phyloP scores from a whole-genome alignment of 1,140 invertebrate species.

The Eubasilissa regina region DNA sequence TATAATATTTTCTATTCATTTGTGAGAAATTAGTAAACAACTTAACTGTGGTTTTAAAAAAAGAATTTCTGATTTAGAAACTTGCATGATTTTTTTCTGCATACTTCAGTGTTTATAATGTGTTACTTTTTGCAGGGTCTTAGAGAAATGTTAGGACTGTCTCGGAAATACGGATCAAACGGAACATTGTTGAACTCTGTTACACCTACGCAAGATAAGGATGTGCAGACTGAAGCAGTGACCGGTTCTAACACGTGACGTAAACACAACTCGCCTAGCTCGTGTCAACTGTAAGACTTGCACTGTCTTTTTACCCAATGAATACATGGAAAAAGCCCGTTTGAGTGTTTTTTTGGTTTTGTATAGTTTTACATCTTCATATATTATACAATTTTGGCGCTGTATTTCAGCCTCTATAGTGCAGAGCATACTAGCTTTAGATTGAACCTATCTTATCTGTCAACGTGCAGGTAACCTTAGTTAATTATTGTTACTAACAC shows the following conservation, averaged over 20 bases:
- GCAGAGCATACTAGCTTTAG: constrained; percentile 39
- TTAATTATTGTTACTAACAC: constrained; percentile 18
- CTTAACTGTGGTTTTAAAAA: no score
- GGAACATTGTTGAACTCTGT: constrained; percentile 63
- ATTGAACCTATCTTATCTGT: constrained; percentile 16
- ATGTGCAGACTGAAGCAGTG: constrained; percentile 76
- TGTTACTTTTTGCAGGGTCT: constrained; percentile 71
- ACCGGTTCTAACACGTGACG: constrained; percentile 60
- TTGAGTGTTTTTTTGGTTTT: constrained; percentile 48
- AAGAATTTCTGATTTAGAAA: no score
- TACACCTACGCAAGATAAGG: constrained; percentile 75
- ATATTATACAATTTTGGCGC: constrained; percentile 32
- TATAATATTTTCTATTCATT: no score
- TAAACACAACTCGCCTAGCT: constrained; percentile 57
- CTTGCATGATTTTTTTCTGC: no score
- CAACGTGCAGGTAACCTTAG: background rate
- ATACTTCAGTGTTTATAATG: background rate
- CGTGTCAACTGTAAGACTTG: constrained; percentile 58
- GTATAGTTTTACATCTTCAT: constrained; percentile 27
- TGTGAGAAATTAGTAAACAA: no score
- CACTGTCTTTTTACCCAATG: constrained; percentile 43
- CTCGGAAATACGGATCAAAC: constrained; percentile 76
- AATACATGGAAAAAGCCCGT: constrained; percentile 40
- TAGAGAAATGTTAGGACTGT: constrained; percentile 80
- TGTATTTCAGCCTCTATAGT: constrained; percentile 22